Conservation (phyloP, 2,113 vertebrate genomes). For the Gallinago jamesoni region DNA sequence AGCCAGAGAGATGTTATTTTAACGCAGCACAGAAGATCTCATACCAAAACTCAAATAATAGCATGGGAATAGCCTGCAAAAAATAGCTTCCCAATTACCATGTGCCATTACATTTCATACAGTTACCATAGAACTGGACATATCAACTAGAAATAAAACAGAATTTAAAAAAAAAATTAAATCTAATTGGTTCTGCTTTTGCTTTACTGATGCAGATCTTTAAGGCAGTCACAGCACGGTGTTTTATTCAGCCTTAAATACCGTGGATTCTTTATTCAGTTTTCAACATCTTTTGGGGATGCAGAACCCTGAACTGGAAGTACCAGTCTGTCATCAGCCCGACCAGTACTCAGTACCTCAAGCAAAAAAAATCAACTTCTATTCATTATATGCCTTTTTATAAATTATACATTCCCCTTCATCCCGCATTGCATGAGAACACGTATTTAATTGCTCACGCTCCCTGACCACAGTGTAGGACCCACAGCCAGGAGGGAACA, state of each 20-base stretch:
- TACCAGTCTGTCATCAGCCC: not conserved
- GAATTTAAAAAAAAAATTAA: not conserved
- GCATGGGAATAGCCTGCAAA: not conserved
- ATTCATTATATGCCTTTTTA: not conserved
- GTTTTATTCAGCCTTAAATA: not conserved
- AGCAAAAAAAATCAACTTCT: not conserved
- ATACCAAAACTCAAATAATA: not conserved
- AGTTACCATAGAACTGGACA: not conserved
- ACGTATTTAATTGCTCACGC: not conserved
- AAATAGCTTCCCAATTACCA: not conserved
- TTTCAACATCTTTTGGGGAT: not conserved
- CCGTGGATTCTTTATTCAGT: not conserved
- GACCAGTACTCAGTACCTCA: not conserved
- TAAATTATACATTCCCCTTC: not conserved
- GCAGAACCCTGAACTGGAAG: not conserved
- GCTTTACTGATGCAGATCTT: not conserved
- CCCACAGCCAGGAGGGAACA: not conserved
- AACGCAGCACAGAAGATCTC: not conserved
- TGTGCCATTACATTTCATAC: not conserved
- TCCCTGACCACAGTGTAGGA: not conserved
- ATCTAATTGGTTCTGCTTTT: not conserved
- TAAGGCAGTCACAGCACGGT: not conserved
- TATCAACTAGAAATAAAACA: not conserved
- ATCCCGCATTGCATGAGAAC: not conserved
- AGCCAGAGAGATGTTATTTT: not conserved